Conservation (phyloP, 2,888 invertebrate species). For the Macrophya alboannulata region DNA sequence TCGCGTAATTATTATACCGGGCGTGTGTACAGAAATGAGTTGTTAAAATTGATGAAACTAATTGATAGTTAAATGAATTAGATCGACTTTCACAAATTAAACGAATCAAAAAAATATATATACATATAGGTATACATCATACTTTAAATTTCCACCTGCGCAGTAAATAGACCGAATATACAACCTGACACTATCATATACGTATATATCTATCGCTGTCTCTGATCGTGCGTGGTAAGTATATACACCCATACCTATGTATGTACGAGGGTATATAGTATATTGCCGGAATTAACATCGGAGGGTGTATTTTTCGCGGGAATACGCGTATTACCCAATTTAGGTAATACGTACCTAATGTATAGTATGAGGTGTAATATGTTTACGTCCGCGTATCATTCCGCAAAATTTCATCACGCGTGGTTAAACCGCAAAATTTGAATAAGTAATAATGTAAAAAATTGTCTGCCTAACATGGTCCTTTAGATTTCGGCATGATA, state of each 20-base stretch:
- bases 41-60: neutral
- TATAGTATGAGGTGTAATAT: neutral
- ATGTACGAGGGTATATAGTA: neutral
- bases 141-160: neutral
- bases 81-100: constrained; percentile 4
- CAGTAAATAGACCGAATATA: neutral
- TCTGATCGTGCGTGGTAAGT: too few species aligned
- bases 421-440: constrained; percentile 44
- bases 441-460: neutral
- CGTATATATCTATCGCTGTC: too few species aligned
- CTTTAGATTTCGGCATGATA: neutral
- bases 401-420: constrained; percentile 17
- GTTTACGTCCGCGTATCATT: neutral
- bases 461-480: neutral
- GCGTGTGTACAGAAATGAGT: too few species aligned
- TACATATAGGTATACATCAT: too few species aligned
- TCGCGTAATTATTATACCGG: too few species aligned
- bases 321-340: neutral
- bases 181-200: too few species aligned
- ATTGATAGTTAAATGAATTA: neutral
- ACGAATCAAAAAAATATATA: too few species aligned
- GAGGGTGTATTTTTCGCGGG: neutral
- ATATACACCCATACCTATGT: too few species aligned
- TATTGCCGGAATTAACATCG: neutral
- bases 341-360: neutral